Evolutionary conservation across 2,888 invertebrate species (phyloP).

Genomic region (Tetragonula carbonaria): DNA sequence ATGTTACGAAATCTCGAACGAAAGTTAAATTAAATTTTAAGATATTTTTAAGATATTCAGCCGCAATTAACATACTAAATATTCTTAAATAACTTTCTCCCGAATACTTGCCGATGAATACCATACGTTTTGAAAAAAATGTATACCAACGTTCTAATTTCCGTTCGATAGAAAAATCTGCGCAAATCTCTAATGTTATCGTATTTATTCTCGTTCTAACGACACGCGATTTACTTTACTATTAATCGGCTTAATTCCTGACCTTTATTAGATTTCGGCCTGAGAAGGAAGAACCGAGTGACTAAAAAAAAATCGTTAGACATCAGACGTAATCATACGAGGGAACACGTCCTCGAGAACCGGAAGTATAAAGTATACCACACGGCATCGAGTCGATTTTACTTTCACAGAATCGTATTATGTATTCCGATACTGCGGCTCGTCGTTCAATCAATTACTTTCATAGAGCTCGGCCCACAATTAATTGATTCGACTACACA

Average conservation of each 20-base stretch:
- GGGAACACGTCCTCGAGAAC: constrained; percentile 30
- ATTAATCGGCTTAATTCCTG: constrained; percentile 15
- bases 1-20: constrained; percentile 34
- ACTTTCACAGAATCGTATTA: constrained; percentile 57
- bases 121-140: not conserved
- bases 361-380: constrained; percentile 51
- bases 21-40: constrained; percentile 19
- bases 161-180: no score
- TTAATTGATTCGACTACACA: not conserved
- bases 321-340: not conserved
- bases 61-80: constrained; percentile 2
- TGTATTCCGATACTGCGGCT: not conserved
- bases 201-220: not conserved
- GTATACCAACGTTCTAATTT: not conserved
- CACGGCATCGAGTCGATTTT: constrained; percentile 54
- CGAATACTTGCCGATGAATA: not conserved
- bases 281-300: constrained; percentile 10
- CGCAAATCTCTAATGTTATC: not conserved
- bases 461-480: not conserved
- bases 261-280: constrained; percentile 27
- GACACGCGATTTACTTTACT: no score
- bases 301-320: not conserved
- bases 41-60: not conserved
- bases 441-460: not conserved
- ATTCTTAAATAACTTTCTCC: constrained; percentile 30